Percentiles rank a stretch among this genome's conserved stretches.
phyloP scores from a whole-genome alignment of 2,797 vertebrate species.

The Echeneis naucrates region DNA sequence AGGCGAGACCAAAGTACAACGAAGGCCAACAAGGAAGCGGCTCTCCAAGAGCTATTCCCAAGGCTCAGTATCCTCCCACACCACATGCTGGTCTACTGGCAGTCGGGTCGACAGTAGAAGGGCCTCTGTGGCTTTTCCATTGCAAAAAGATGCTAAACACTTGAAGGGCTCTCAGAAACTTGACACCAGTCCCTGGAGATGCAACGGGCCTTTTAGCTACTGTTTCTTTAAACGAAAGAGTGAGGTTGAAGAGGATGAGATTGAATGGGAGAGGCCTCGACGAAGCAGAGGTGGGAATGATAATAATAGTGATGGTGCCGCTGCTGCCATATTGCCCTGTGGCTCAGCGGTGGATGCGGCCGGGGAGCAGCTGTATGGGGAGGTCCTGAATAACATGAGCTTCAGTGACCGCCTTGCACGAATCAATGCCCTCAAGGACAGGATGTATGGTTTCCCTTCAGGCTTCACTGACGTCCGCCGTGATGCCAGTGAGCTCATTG shows the following conservation, averaged over 20 bases:
- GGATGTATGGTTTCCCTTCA: conserved; percentile 89
- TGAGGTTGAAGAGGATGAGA: conserved; percentile 88
- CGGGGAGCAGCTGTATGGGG: conserved; percentile 84
- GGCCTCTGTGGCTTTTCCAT: conserved; percentile 79
- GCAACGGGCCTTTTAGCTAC: conserved; percentile 94
- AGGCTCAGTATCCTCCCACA: conserved; percentile 87
- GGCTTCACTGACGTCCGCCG: conserved; percentile 93
- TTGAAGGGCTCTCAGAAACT: conserved; percentile 88
- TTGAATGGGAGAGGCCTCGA: conserved; percentile 86
- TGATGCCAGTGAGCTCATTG: conserved; percentile 94
- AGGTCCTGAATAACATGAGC: conserved; percentile 89
- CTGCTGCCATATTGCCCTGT: conserved; percentile 66
- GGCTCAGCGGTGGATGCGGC: conserved; percentile 68
- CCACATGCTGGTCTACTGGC: conserved; percentile 82
- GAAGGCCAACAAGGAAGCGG: conserved; percentile 88
- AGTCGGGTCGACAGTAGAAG: conserved; percentile 83
- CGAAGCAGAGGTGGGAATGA: conserved; percentile 53
- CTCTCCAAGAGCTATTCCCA: conserved; percentile 95
- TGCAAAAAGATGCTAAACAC: conserved; percentile 90
- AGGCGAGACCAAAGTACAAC: conserved; percentile 83
- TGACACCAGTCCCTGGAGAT: conserved; percentile 91
- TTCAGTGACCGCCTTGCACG: conserved; percentile 88
- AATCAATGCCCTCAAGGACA: conserved; percentile 92
- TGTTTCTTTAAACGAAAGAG: conserved; percentile 92
- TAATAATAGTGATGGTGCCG: conserved; percentile 39